phyloP scores from a whole-genome alignment of 2,888 invertebrate genomes.

The Orchesella flavescens region DNA sequence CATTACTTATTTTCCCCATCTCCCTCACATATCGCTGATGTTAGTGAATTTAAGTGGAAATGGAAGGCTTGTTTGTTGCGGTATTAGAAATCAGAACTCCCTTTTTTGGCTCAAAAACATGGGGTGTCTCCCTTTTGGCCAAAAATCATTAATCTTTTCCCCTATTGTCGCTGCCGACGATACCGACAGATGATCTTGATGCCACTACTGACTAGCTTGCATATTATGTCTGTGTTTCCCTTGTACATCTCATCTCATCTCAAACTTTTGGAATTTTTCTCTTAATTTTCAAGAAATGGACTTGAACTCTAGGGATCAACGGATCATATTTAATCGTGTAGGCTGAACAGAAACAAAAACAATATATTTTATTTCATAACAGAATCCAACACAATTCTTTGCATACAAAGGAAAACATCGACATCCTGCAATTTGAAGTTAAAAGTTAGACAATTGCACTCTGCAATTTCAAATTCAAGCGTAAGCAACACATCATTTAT shows the following conservation, averaged over 20 bases:
- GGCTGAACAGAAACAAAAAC: not conserved
- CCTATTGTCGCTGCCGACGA: constrained; percentile 68
- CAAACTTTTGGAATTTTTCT: constrained; percentile 1
- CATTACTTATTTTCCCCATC: not conserved
- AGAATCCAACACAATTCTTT: too few species aligned
- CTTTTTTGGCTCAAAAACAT: constrained; percentile 59
- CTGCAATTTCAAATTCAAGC: too few species aligned
- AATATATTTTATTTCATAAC: too few species aligned
- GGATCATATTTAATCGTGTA: constrained; percentile 2
- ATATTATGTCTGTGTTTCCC: constrained; percentile 22
- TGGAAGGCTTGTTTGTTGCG: constrained; percentile 68
- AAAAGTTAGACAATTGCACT: too few species aligned
- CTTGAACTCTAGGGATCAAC: constrained; percentile 16
- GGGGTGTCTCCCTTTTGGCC: constrained; percentile 60
- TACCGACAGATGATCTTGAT: constrained; percentile 58
- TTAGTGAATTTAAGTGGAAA: constrained; percentile 48
- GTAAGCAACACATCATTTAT: too few species aligned
- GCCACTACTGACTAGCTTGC: constrained; percentile 50
- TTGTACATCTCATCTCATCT: not conserved
- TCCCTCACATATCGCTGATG: constrained; percentile 1
- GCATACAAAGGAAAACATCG: not conserved
- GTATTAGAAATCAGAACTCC: constrained; percentile 69
- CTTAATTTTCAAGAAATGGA: constrained; percentile 15
- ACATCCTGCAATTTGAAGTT: too few species aligned
- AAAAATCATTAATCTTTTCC: constrained; percentile 71